Percentiles rank a stretch among this genome's conserved stretches.
phyloP scores from a whole-genome alignment of 1,140 invertebrate genomes.

The Lerema accius region DNA sequence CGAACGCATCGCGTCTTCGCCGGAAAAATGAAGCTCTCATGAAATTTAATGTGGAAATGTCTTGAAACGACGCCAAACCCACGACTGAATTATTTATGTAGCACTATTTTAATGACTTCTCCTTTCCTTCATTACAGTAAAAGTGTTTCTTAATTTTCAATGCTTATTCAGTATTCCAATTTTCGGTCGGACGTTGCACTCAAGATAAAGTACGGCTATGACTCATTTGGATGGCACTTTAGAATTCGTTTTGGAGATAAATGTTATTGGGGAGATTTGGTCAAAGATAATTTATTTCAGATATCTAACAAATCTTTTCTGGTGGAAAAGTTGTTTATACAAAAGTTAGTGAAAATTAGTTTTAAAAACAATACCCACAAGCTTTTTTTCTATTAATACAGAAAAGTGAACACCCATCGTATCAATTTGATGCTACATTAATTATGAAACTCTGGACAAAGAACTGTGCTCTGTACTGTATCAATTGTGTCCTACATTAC shows the following conservation, averaged over 20 bases:
- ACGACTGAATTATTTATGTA: conserved; percentile 78
- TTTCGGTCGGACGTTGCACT: conserved; percentile 40
- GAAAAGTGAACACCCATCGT: too few species aligned
- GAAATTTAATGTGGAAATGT: conserved; percentile 82
- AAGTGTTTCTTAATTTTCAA: conserved; percentile 78
- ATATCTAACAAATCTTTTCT: too few species aligned
- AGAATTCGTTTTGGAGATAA: conserved; percentile 22
- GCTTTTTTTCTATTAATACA: too few species aligned
- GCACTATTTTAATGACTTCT: conserved; percentile 77
- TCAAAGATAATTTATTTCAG: too few species aligned
- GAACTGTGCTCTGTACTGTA: too few species aligned
- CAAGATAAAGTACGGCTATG: conserved; percentile 46
- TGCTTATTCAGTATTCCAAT: conserved; percentile 49
- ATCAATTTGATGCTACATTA: too few species aligned
- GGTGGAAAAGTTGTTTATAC: too few species aligned
- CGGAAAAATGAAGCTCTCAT: conserved; percentile 80
- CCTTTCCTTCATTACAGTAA: conserved; percentile 73
- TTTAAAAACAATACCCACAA: too few species aligned
- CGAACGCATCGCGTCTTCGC: conserved; percentile 52
- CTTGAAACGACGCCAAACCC: conserved; percentile 80
- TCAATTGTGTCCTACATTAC: too few species aligned
- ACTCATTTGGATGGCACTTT: conserved; percentile 30
- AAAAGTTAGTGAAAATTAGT: too few species aligned
- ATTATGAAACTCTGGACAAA: too few species aligned
- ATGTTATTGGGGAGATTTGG: conserved; percentile 13